A percentile compares a stretch with the other conserved stretches of the same genome.
Evolutionary conservation across 2,797 vertebrate genomes (phyloP).

Genomic region (Scomberomorus guttatus): DNA sequence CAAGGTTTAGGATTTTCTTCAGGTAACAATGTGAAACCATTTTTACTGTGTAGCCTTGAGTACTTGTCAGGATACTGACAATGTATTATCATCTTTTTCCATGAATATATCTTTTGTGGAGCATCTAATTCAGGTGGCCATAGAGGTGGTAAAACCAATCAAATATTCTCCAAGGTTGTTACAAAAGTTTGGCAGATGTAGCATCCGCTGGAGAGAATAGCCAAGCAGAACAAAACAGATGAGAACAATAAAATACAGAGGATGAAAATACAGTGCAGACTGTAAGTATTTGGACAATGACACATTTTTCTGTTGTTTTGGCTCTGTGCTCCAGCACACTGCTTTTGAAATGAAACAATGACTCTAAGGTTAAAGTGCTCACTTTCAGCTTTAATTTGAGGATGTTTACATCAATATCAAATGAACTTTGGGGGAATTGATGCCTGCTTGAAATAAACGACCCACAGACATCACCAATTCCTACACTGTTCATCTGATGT

Average conservation of each 20-base stretch:
- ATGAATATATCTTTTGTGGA: slow-evolving; percentile 61
- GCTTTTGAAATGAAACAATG: slow-evolving; percentile 37
- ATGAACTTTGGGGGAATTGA: slow-evolving; percentile 16
- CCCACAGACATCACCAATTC: background rate
- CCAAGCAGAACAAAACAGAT: slow-evolving; percentile 63
- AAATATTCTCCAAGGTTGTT: slow-evolving; percentile 58
- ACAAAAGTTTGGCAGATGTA: slow-evolving; percentile 61
- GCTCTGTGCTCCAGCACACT: slow-evolving; percentile 6
- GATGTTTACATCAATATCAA: slow-evolving; percentile 29
- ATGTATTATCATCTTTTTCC: slow-evolving; percentile 50
- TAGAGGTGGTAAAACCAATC: slow-evolving; percentile 39
- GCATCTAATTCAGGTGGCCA: slow-evolving; percentile 58
- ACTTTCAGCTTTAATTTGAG: slow-evolving; percentile 29
- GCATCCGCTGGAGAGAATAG: slow-evolving; percentile 55
- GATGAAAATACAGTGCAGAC: slow-evolving; percentile 50
- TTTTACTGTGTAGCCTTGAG: slow-evolving; percentile 50
- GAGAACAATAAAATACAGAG: slow-evolving; percentile 67
- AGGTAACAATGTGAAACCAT: slow-evolving; percentile 43
- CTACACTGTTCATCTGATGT: background rate
- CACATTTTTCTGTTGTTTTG: slow-evolving; percentile 46
- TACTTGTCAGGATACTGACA: slow-evolving; percentile 43
- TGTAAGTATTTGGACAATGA: slow-evolving; percentile 32
- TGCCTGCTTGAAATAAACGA: slow-evolving; percentile 1
- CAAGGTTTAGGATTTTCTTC: slow-evolving; percentile 35
- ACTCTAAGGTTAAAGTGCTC: slow-evolving; percentile 31